These are phyloP conservation scores for Erebia palarica DNA, from an alignment of 2,888 invertebrate species.

Conservation along the genomic window DNA sequence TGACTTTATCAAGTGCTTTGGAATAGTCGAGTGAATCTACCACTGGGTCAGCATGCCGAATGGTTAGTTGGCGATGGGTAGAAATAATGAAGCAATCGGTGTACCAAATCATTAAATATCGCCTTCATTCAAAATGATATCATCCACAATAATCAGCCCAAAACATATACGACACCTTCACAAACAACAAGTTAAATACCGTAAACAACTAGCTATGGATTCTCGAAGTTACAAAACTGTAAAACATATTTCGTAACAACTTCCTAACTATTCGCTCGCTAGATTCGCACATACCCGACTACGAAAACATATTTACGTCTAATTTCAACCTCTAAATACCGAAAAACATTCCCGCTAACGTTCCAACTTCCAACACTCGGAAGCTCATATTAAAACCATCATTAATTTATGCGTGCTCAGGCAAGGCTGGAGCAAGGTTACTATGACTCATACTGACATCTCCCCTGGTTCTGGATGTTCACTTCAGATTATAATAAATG, in stretches of 20 bases:
- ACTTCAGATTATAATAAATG: conserved; percentile 2
- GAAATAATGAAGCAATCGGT: no score
- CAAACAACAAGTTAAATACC: neutral
- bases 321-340: conserved; percentile 11
- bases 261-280: neutral
- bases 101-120: no score
- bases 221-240: neutral
- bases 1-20: no score
- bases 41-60: no score
- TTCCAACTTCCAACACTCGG: neutral
- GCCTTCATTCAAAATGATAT: no score
- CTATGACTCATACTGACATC: conserved; percentile 5
- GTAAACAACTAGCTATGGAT: neutral
- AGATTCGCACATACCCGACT: neutral
- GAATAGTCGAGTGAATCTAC: no score
- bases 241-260: neutral
- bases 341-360: conserved; percentile 4
- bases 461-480: conserved; percentile 3
- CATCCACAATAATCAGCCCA: no score
- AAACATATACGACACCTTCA: no score
- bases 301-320: neutral
- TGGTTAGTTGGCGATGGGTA: no score
- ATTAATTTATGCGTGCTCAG: neutral
- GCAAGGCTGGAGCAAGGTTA: conserved; percentile 5
- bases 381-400: conserved; percentile 13